Base-by-base conservation (phyloP, 2,888 invertebrate genomes). In the Dicycla oo region DNA sequence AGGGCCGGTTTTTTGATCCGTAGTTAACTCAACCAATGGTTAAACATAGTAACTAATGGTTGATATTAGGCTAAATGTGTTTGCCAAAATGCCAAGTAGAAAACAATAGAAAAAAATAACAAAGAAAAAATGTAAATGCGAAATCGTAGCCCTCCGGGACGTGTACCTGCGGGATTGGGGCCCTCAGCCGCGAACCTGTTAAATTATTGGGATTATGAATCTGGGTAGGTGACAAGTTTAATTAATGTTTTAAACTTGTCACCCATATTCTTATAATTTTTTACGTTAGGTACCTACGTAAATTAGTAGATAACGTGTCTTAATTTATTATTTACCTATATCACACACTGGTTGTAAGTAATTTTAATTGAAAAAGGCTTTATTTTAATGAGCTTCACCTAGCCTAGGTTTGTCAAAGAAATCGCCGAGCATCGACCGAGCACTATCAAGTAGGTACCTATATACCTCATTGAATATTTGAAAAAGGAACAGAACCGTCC, bases 381-480 rank as follows among this genome's bases (percentile, higher is more conserved):
- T n/a, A n/a, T n/a, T n/a, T n/a, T n/a, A n/a, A n/a, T n/a, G 45
- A 54, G 63, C 51, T 62, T 63, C 40, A 34, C 6, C 34, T 34
- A 34, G 56, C 40, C 53, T 69, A 77, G 69, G 38, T 63, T 53
- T 54, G n/a, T 81, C 65, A 78, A 82, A 78, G 70, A 63, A 68
- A 68, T 68, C 34, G 13, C 51, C 54, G 45, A 38, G 26, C 47
- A 78, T 66, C 67, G 56, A 60, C 54, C 49, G 26, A 54, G 54
- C 53, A 26, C 45, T 63, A 58, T 66, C 64, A 47, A 75, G 76
- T 64, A 38, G 38, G 47, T 49, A 77, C 78, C 69, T 77, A 78
- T 2, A 4, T 30, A 30, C 30, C 30, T 78, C 69, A 78, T 77
- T 82, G 69, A 82, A 69, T 77, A 81, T 78, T 78, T 82, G 57